These are phyloP conservation scores for Eriocheir sinensis DNA, from an alignment of 1,140 invertebrate genomes.

Conservation along the genomic window DNA sequence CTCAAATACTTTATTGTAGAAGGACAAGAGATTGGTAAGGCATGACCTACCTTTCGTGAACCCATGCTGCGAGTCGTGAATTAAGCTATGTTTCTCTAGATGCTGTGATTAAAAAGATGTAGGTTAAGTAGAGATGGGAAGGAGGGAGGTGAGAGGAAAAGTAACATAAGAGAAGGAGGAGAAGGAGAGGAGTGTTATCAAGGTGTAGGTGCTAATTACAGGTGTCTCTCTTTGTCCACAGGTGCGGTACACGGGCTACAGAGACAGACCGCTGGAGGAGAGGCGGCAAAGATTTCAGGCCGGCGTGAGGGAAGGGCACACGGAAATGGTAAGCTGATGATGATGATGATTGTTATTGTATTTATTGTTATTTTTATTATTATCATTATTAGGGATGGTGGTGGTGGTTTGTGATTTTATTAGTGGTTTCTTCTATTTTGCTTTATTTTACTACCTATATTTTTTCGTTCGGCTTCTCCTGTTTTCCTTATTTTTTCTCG, in stretches of 20 bases:
- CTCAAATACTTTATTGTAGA: no score
- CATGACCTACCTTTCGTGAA: no score
- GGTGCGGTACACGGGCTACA: conserved; percentile 96
- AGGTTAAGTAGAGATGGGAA: no score
- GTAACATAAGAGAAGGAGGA: neutral
- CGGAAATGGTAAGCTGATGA: conserved; percentile 87
- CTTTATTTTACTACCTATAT: no score
- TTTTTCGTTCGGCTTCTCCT: neutral
- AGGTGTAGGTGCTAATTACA: neutral
- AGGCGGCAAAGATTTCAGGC: conserved; percentile 95
- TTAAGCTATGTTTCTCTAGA: no score
- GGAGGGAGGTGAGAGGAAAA: neutral
- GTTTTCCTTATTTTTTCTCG: neutral
- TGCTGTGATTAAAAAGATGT: no score
- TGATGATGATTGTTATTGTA: neutral
- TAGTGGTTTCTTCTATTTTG: no score
- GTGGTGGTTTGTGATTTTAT: neutral
- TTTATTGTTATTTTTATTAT: neutral
- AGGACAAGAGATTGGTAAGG: no score
- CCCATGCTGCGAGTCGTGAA: no score
- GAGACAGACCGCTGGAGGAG: conserved; percentile 95
- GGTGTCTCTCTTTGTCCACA: conserved; percentile 81
- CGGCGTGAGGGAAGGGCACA: conserved; percentile 95
- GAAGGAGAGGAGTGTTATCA: neutral
- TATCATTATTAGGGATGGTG: neutral